These are phyloP conservation scores for Mionectes macconnelli DNA, from an alignment of 2,113 vertebrate species.

Conservation along the genomic window DNA sequence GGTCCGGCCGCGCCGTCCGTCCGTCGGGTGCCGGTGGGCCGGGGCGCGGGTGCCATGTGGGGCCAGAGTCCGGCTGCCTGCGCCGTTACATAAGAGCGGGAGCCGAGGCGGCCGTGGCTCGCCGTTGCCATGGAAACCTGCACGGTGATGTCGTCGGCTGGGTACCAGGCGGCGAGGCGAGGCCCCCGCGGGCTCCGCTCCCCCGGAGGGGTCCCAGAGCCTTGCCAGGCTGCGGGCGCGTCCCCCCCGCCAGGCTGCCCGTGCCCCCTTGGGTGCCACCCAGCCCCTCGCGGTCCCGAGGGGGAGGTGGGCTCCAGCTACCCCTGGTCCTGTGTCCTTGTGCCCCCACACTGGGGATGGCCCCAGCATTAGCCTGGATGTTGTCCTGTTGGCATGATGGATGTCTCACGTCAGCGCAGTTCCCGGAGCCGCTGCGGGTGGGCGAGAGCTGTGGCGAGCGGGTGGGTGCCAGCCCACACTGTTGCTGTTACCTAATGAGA, in stretches of 20 bases:
- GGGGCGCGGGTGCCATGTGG: neutral
- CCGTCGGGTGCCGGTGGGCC: fast-evolving
- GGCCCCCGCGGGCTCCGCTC: neutral
- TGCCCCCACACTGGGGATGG: fast-evolving
- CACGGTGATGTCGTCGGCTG: slow-evolving; percentile 42
- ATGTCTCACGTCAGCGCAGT: fast-evolving
- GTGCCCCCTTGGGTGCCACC: neutral
- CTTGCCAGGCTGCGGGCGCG: fast-evolving
- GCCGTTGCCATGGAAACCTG: slow-evolving; percentile 74
- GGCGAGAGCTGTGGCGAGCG: fast-evolving
- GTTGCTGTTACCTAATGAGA: neutral
- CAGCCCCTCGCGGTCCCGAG: fast-evolving
- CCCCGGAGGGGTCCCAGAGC: neutral
- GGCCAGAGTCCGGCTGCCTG: slow-evolving; percentile 30
- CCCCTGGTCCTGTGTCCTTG: neutral
- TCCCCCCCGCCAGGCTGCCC: neutral
- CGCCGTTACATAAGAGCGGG: slow-evolving; percentile 75
- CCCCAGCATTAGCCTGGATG: neutral
- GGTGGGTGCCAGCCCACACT: neutral
- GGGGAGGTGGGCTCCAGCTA: neutral
- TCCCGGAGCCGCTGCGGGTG: neutral
- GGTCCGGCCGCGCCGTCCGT: fast-evolving
- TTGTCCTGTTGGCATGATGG: fast-evolving
- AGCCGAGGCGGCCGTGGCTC: slow-evolving; percentile 68
- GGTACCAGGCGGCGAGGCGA: slow-evolving; percentile 27